Base-by-base conservation (phyloP, 2,113 vertebrate species). In the Pao palembangensis region DNA sequence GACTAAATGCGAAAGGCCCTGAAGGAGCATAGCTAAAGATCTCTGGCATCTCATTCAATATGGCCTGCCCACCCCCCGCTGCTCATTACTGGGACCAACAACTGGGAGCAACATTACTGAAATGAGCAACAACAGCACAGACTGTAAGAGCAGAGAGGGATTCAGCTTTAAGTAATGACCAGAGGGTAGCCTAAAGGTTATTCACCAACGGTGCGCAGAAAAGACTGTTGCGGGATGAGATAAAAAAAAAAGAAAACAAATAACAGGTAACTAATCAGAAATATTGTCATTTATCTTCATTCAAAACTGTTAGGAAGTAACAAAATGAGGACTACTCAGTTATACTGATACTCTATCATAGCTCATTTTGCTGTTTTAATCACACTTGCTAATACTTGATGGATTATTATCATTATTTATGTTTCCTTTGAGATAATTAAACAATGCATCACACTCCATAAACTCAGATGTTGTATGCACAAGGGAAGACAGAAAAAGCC, bases 1-100 rank as follows among this genome's bases (percentile, higher is more conserved):
- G 82, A 76, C 73, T 87, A 81, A 90, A 89, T 84, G 78, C 77
- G 76, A 81, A 89, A 88, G 55, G 83, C 71, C 91, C 89, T 59
- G 86, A 67, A 90, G 90, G 86, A 86, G 75, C 58, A 49, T 56
- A 71, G 85, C 88, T 81, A 85, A 90, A 80, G 87, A 87, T 86
- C 85, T 88, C 68, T 85, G 83, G 82, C 82, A 88, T 88, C 75
- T 74, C 65, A 82, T 82, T 81, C 79, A 86, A 74, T 74, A 80
- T 67, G 74, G 55, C 70, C 78, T 60, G 23, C 80, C 83, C 55
- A 18, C 75, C 81, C 80, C 80, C 86, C 59, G 61, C 79, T 71
- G 66, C 64, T 73, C 65, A 81, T 80, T 73, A 79, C 73, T 75
- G 60, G 67, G 86, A 86, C 88, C 85, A 83, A 88, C 85, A 76